phyloP scores from a whole-genome alignment of 2,888 invertebrate species.

The Elgonia sp. region DNA sequence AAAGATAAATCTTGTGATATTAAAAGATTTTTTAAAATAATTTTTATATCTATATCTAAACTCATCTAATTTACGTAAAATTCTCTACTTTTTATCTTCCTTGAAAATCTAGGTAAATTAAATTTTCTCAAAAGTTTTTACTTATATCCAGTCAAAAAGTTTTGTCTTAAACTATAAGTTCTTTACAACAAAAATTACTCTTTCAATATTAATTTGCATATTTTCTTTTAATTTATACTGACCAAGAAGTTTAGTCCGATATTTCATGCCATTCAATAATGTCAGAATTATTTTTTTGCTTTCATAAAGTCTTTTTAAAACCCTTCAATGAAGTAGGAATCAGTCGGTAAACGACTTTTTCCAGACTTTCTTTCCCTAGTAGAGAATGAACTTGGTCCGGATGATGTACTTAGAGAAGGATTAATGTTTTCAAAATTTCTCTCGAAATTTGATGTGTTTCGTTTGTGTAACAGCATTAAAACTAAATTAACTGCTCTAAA shows the following conservation, averaged over 20 bases:
- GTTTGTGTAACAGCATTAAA: neutral
- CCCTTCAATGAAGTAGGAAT: constrained; percentile 9
- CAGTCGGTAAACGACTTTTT: constrained; percentile 9
- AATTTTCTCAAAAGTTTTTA: neutral
- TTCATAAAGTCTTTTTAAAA: neutral
- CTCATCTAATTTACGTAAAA: no score
- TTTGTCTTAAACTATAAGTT: neutral
- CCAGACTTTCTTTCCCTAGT: neutral
- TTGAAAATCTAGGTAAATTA: neutral
- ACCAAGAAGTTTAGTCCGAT: neutral
- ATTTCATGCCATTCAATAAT: neutral
- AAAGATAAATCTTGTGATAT: no score
- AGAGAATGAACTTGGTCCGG: neutral
- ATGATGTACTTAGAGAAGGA: neutral
- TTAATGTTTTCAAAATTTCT: constrained; percentile 6
- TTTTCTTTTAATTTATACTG: neutral
- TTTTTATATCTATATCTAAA: no score
- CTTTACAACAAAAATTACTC: neutral
- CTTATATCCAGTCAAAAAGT: neutral
- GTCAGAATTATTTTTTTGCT: neutral
- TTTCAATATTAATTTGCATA: neutral
- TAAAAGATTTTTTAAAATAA: no score
- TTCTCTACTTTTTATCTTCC: no score
- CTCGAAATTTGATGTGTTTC: neutral
- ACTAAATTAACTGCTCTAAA: neutral